phyloP scores from a whole-genome alignment of 2,113 vertebrate species.

The Hepsetus odoe region DNA sequence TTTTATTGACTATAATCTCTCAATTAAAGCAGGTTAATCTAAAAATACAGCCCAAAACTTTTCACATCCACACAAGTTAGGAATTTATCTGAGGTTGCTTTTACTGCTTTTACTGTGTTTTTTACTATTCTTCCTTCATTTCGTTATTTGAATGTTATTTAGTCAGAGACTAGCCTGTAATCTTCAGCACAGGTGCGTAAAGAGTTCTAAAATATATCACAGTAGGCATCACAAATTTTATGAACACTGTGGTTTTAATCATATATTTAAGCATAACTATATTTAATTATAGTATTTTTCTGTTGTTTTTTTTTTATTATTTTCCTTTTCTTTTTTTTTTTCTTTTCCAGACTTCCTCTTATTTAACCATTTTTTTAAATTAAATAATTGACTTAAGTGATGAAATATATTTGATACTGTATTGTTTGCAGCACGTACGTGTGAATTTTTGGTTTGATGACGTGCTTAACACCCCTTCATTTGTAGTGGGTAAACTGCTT shows the following conservation, averaged over 20 bases:
- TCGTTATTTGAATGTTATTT: neutral
- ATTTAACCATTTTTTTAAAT: neutral
- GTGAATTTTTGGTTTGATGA: neutral
- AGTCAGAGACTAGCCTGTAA: neutral
- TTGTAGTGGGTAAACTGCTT: slow-evolving; percentile 26
- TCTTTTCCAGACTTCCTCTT: neutral
- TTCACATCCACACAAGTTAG: neutral
- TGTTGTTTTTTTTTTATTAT: neutral
- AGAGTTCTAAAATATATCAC: neutral
- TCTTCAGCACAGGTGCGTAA: neutral
- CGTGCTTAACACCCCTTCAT: neutral
- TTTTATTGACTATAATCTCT: too few relatives aligned
- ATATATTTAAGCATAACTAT: neutral
- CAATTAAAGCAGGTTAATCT: too few relatives aligned
- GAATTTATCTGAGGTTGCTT: neutral
- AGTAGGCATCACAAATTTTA: neutral
- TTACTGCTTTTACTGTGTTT: neutral
- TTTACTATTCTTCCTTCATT: neutral
- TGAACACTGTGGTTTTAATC: neutral
- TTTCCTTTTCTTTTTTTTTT: neutral
- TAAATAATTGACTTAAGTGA: neutral
- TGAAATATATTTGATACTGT: neutral
- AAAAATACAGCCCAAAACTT: neutral
- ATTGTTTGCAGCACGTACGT: neutral
- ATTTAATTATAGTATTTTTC: neutral